These are phyloP conservation scores for Copsychus sechellarum DNA, from an alignment of 2,113 vertebrate species.

Conservation along the genomic window DNA sequence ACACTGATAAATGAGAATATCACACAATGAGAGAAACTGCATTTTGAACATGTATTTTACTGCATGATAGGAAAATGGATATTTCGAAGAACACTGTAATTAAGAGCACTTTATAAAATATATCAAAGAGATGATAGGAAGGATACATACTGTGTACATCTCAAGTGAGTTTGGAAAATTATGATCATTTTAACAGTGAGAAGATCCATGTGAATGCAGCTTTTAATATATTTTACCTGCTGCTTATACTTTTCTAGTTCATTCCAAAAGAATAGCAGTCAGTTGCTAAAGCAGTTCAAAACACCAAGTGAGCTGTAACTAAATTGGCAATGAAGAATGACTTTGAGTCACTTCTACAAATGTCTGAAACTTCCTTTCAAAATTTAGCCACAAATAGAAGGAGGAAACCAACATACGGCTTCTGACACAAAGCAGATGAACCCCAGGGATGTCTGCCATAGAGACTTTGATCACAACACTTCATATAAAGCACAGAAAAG, in stretches of 20 bases:
- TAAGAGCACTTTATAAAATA: constrained; percentile 21
- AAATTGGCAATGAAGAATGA: constrained; percentile 47
- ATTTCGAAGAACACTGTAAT: constrained; percentile 32
- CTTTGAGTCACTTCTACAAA: constrained; percentile 33
- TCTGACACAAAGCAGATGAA: constrained; percentile 45
- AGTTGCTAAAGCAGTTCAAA: constrained; percentile 48
- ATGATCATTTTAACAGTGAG: neutral
- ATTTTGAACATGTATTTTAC: constrained; percentile 25
- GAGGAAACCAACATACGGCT: constrained; percentile 2
- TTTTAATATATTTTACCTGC: constrained; percentile 66
- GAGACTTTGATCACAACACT: constrained; percentile 14
- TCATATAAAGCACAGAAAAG: constrained; percentile 10
- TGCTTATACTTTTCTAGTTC: constrained; percentile 59
- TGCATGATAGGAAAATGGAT: constrained; percentile 24
- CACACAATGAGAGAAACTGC: neutral
- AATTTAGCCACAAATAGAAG: constrained; percentile 52
- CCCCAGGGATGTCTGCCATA: neutral
- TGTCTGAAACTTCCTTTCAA: constrained; percentile 51
- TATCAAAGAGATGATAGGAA: neutral
- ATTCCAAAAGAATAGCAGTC: constrained; percentile 64
- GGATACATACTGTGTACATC: constrained; percentile 10
- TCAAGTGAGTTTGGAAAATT: neutral
- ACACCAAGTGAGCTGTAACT: constrained; percentile 31
- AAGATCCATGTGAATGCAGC: constrained; percentile 9
- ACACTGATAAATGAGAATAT: constrained; percentile 4